Evolutionary conservation across 2,113 vertebrate species (phyloP).

Genomic region (Phoenicopterus ruber): DNA sequence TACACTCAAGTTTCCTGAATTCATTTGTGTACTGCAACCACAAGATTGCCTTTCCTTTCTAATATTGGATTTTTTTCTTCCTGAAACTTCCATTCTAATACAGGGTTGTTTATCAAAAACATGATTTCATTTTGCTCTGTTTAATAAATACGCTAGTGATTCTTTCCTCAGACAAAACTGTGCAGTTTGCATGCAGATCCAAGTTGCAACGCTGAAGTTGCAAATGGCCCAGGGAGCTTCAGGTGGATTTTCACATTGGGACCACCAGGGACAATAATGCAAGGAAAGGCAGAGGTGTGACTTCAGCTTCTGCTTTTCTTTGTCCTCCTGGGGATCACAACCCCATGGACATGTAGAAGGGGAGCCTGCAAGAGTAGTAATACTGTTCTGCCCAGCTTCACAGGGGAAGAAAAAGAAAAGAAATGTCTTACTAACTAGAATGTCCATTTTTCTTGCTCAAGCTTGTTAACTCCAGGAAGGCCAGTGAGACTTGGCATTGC

Average conservation of each 20-base stretch:
- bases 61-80: background rate
- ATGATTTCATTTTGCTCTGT: background rate
- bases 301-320: background rate
- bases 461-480: background rate
- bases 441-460: background rate
- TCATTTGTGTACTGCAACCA: background rate
- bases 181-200: background rate
- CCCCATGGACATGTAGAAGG: background rate
- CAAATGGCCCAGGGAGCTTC: background rate
- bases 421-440: background rate
- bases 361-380: background rate
- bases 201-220: background rate
- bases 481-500: background rate
- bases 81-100: background rate
- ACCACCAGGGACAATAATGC: background rate
- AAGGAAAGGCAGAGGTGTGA: background rate
- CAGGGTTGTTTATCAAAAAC: background rate
- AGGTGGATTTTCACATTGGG: background rate
- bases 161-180: background rate
- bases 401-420: background rate
- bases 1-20: background rate
- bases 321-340: background rate
- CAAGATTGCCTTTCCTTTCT: background rate
- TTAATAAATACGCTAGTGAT: background rate
- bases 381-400: background rate